Percentiles rank a stretch among this genome's conserved stretches.
Evolutionary conservation across 2,113 vertebrate species (phyloP).

Genomic region (western clawed frog (Xenopus tropicalis)): DNA sequence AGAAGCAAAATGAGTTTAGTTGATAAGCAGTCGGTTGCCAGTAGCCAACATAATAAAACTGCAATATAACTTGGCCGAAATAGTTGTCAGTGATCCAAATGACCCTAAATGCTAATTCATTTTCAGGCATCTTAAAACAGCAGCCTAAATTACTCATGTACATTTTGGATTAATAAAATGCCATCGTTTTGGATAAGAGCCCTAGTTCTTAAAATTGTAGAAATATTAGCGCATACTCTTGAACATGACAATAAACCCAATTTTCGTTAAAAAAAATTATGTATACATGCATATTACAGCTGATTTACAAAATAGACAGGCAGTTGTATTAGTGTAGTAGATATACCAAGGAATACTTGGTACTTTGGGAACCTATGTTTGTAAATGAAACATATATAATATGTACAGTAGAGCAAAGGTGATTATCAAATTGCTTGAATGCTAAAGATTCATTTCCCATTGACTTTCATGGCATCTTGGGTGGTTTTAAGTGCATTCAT

Average conservation of each 20-base stretch:
- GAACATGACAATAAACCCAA: conserved; percentile 22
- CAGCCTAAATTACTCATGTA: conserved; percentile 38
- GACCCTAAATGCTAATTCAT: conserved; percentile 33
- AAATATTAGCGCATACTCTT: conserved; percentile 16
- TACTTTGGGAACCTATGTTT: too few relatives aligned
- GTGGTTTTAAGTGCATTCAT: too few relatives aligned
- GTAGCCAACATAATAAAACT: conserved; percentile 41
- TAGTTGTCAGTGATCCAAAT: conserved; percentile 37
- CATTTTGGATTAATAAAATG: conserved; percentile 37
- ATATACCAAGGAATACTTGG: too few relatives aligned
- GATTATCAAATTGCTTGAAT: too few relatives aligned
- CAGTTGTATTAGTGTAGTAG: too few relatives aligned
- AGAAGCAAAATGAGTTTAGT: conserved; percentile 47
- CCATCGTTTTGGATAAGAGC: conserved; percentile 13
- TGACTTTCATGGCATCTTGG: too few relatives aligned
- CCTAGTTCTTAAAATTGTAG: conserved; percentile 20
- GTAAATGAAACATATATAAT: too few relatives aligned
- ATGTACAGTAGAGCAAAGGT: too few relatives aligned
- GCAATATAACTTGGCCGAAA: conserved; percentile 39
- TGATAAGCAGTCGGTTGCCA: conserved; percentile 35
- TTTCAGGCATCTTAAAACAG: conserved; percentile 43
- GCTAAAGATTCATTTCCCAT: too few relatives aligned
- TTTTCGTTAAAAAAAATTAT: conserved; percentile 13
- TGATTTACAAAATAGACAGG: too few relatives aligned
- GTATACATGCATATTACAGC: too few relatives aligned